Percentiles rank a stretch among this genome's conserved stretches.
Evolutionary conservation across 2,113 vertebrate genomes (phyloP).

Genomic region (Oxyruncus cristatus): DNA sequence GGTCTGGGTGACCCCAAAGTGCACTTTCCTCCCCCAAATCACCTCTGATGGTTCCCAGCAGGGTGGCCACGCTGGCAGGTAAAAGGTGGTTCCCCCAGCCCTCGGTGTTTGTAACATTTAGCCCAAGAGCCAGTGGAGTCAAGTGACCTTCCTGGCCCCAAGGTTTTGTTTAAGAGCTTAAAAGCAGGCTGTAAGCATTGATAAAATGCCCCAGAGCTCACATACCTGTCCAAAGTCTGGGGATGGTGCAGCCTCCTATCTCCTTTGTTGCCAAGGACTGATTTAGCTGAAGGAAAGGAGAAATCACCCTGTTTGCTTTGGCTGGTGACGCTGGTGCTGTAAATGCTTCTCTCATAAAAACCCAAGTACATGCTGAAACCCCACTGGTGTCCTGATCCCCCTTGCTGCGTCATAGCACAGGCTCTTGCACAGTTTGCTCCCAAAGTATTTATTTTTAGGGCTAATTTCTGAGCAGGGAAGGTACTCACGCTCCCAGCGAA

Average conservation of each 20-base stretch:
- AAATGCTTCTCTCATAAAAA: background rate
- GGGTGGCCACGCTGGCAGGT: fast-evolving
- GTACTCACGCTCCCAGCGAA: fast-evolving
- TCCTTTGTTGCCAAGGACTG: background rate
- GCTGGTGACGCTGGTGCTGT: background rate
- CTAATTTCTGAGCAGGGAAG: background rate
- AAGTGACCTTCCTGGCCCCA: background rate
- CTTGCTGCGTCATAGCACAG: background rate
- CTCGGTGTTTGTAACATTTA: background rate
- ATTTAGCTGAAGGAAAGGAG: background rate
- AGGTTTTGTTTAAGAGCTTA: background rate
- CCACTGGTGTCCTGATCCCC: fast-evolving
- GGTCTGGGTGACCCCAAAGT: background rate
- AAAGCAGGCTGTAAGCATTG: background rate
- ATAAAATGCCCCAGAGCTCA: background rate
- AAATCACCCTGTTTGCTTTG: background rate
- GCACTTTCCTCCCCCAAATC: background rate
- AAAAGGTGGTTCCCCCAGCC: background rate
- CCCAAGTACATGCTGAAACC: background rate
- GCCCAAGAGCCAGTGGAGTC: background rate
- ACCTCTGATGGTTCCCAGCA: background rate
- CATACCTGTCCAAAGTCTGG: background rate
- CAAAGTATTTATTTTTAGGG: background rate
- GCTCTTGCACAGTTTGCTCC: background rate
- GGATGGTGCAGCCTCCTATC: background rate